A percentile compares a stretch with the other conserved stretches of the same genome.
Evolutionary conservation across 37 sponge, comb jelly and placozoan species (phyloP).

Genomic region (Spongia lamella): DNA sequence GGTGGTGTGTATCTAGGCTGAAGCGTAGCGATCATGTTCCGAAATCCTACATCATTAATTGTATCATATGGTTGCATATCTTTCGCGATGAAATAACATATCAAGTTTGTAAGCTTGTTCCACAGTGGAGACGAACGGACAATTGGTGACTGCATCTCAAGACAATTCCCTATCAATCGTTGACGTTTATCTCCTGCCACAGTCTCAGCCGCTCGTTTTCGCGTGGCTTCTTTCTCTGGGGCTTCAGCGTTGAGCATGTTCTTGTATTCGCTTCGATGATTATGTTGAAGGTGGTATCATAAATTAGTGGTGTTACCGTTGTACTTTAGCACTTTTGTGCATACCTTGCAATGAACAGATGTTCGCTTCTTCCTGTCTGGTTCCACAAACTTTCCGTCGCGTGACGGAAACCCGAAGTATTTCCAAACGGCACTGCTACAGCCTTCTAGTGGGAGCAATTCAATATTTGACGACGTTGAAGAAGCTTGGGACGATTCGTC

Average conservation of each 20-base stretch:
- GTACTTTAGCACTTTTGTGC: not conserved
- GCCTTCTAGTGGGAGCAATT: constrained; percentile 14
- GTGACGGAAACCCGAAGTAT: constrained; percentile 14
- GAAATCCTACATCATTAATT: constrained; percentile 27
- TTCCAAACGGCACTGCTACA: constrained; percentile 21
- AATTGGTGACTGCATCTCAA: too few relatives aligned
- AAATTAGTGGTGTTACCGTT: constrained; percentile 12
- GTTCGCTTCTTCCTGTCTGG: not conserved
- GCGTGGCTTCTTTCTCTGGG: too few relatives aligned
- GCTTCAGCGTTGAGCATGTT: not conserved
- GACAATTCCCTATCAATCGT: too few relatives aligned
- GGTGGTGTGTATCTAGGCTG: constrained; percentile 29
- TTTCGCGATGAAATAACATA: too few relatives aligned
- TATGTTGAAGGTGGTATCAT: constrained; percentile 1
- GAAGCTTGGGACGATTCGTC: not conserved
- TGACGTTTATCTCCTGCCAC: too few relatives aligned
- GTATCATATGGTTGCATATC: too few relatives aligned
- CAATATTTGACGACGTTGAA: not conserved
- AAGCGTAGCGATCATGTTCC: constrained; percentile 13
- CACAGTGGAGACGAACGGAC: too few relatives aligned
- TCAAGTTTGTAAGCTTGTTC: too few relatives aligned
- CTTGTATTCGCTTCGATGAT: constrained; percentile 1
- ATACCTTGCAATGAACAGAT: constrained; percentile 4
- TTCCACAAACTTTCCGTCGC: not conserved
- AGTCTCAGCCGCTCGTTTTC: too few relatives aligned